Evolutionary conservation across 2,888 invertebrate genomes (phyloP).

Genomic region (Phrixothrix hirtus): DNA sequence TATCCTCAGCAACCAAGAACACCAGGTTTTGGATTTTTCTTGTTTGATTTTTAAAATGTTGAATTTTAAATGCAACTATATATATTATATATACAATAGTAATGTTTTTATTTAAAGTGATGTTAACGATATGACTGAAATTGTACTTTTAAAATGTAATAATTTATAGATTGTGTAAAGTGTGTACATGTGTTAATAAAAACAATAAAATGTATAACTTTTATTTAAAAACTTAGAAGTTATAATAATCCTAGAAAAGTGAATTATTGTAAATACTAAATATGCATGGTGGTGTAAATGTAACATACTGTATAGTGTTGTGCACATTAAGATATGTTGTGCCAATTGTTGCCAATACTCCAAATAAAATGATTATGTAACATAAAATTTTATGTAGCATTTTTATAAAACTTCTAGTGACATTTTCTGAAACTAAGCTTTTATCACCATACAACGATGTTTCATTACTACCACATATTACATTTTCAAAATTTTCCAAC

Average conservation of each 20-base stretch:
- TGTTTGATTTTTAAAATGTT: conserved; percentile 49
- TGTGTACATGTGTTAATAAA: conserved; percentile 20
- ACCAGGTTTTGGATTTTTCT: conserved; percentile 46
- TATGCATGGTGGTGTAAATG: conserved; percentile 74
- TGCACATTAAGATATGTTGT: conserved; percentile 74
- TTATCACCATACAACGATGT: neutral
- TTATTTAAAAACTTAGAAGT: no score
- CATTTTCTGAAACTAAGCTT: conserved; percentile 12
- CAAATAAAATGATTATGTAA: conserved; percentile 64
- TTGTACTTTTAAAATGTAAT: conserved; percentile 27
- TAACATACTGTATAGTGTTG: conserved; percentile 66
- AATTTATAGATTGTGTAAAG: conserved; percentile 4
- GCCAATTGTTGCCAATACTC: conserved; percentile 66
- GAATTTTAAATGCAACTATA: neutral
- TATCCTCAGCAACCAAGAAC: conserved; percentile 50
- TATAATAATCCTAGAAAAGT: no score
- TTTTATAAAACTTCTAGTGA: no score
- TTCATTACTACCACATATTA: conserved; percentile 12
- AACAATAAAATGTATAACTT: no score
- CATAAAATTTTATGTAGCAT: conserved; percentile 47
- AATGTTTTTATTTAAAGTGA: conserved; percentile 25
- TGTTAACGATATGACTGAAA: conserved; percentile 30
- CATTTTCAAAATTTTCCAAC: conserved; percentile 38
- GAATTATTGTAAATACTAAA: conserved; percentile 60
- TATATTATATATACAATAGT: conserved; percentile 1